These are phyloP conservation scores for Drosophila testacea DNA, from an alignment of 2,888 invertebrate species.

Conservation along the genomic window DNA sequence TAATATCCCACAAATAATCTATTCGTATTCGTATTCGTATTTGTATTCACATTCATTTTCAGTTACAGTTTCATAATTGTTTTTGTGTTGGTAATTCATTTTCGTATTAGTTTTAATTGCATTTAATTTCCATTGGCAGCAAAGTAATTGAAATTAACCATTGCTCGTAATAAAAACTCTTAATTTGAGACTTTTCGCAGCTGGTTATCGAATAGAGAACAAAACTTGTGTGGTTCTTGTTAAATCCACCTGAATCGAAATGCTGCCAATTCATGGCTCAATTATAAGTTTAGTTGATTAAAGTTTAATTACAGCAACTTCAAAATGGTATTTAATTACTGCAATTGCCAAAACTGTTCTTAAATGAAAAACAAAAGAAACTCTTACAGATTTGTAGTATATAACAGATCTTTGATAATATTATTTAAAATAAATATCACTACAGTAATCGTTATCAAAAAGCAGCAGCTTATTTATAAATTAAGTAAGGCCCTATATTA, in stretches of 20 bases:
- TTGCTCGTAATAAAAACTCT: conserved; percentile 26
- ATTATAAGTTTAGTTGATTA: conserved; percentile 17
- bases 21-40: conserved; percentile 4
- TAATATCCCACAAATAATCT: conserved; percentile 35
- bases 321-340: not conserved
- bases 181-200: conserved; percentile 18
- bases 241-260: not conserved
- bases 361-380: not conserved
- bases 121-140: conserved; percentile 43
- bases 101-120: conserved; percentile 57
- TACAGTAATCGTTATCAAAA: no score
- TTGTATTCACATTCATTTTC: conserved; percentile 5
- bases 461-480: no score
- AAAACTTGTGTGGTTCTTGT: conserved; percentile 1
- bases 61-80: not conserved
- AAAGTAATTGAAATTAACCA: conserved; percentile 43
- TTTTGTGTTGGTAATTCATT: conserved; percentile 17
- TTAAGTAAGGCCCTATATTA: no score
- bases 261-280: conserved; percentile 13
- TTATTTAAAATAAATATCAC: not conserved
- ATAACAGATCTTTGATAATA: no score
- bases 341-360: not conserved
- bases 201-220: conserved; percentile 2
- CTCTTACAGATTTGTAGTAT: no score
- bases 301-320: conserved; percentile 5